phyloP scores from a whole-genome alignment of 2,888 invertebrate species.

The Dorcus hopei region DNA sequence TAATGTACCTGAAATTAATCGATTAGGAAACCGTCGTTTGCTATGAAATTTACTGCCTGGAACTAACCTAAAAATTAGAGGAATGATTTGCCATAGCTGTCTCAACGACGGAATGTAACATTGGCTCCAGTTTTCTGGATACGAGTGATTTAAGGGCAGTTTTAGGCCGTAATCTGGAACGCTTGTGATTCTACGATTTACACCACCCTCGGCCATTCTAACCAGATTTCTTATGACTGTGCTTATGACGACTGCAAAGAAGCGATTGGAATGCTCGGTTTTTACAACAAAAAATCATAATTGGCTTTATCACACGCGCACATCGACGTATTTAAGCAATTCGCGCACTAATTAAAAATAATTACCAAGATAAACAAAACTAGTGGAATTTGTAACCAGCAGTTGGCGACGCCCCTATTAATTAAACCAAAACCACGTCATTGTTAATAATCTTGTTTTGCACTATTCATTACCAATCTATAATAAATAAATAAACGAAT shows the following conservation, averaged over 20 bases:
- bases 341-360: no score
- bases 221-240: no score
- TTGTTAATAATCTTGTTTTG: no score
- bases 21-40: neutral
- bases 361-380: neutral
- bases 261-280: no score
- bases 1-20: slow-evolving; percentile 61
- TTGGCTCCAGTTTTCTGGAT: slow-evolving; percentile 71
- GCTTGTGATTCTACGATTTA: slow-evolving; percentile 22
- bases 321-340: no score
- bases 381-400: neutral
- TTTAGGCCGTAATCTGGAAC: slow-evolving; percentile 69
- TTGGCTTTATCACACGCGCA: no score
- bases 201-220: no score
- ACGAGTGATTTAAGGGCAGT: slow-evolving; percentile 70
- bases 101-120: slow-evolving; percentile 61
- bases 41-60: neutral
- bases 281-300: no score
- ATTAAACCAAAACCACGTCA: no score
- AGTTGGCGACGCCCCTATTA: neutral
- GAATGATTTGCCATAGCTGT: slow-evolving; percentile 69
- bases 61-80: slow-evolving; percentile 66
- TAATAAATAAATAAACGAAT: no score
- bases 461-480: no score
- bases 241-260: no score